A percentile compares a stretch with the other conserved stretches of the same genome.
These are phyloP conservation scores for Riparia riparia DNA, from an alignment of 2,113 vertebrate genomes.

Conservation along the genomic window DNA sequence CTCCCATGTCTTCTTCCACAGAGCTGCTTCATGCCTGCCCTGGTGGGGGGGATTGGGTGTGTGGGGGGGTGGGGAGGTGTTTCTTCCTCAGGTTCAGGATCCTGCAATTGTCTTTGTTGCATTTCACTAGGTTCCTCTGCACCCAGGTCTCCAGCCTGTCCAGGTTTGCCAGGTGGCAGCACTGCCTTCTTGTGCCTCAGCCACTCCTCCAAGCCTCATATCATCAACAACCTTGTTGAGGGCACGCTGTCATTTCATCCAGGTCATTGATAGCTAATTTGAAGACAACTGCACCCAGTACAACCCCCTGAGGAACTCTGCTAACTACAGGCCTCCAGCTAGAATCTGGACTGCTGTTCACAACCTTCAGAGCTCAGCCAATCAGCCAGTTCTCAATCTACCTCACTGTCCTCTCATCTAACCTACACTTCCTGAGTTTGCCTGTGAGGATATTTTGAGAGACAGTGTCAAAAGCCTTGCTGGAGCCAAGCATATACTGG, in stretches of 20 bases:
- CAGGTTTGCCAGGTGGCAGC: neutral
- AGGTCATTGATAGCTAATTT: neutral
- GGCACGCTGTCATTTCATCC: rapidly evolving
- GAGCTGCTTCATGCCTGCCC: neutral
- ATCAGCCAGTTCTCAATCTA: neutral
- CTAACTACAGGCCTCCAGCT: neutral
- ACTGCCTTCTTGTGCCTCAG: neutral
- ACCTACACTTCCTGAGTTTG: no score
- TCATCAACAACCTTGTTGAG: neutral
- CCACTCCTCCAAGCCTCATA: neutral
- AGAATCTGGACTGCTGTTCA: neutral
- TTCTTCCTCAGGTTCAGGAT: neutral
- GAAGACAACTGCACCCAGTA: neutral
- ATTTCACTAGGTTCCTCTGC: neutral
- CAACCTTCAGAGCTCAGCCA: neutral
- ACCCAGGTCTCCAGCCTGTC: neutral
- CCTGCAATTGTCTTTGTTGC: neutral
- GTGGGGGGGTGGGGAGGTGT: no score
- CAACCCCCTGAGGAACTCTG: rapidly evolving
- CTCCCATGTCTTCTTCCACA: rapidly evolving
- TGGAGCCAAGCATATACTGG: neutral
- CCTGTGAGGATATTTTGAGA: neutral
- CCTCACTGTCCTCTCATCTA: neutral
- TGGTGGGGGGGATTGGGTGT: no score
- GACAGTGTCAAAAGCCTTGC: neutral